Evolutionary conservation across 1,140 invertebrate species (phyloP), one percentile per base, ranked within the genome.

Genomic region (Argopecten irradians): DNA sequence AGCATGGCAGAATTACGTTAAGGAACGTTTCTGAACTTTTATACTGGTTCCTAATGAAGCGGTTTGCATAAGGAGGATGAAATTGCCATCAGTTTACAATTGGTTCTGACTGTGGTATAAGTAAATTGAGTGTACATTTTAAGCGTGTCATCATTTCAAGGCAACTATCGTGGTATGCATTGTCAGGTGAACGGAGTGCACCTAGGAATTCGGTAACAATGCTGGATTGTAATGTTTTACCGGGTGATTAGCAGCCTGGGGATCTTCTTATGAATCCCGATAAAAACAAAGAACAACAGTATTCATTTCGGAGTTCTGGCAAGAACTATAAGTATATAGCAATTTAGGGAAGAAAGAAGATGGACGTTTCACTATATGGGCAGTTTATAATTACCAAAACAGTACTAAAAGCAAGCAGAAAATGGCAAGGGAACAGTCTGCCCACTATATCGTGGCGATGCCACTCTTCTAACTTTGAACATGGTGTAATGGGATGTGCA

Each of bases 281-380:
- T 71, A n/a, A 71, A n/a, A 71, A 71, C 55, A n/a, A n/a, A 71
- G 55, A n/a, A 71, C 22, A 71, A 71, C 55, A n/a, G 55, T 71
- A 71, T 71, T 71, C 2, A n/a, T 71, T 71, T 71, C 43, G 22
- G 8, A 71, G 28, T 71, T 71, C 55, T 71, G 55, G 55, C 55
- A 71, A 71, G 55, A 71, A 71, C n/a, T 71, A 28, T 71, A 22
- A 71, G 14, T 11, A 71, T 71, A 71, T 28, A 71, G 22, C 28
- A 22, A 71, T 71, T 71, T 71, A 28, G 55, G 22, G 22, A 71
- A 11, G n/a, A 71, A 28, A n/a, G 55, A 71, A 22, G 55, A 71
- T 71, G 55, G 55, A 71, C 55, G n/a, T 71, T 71, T 71, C 55
- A 71, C 55, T 71, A 71, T 71, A 71, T 28, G 55, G 55, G 28